A percentile compares a stretch with the other conserved stretches of the same genome.
Evolutionary conservation across 2,797 vertebrate genomes (phyloP).

Genomic region (Acipenser ruthenus): DNA sequence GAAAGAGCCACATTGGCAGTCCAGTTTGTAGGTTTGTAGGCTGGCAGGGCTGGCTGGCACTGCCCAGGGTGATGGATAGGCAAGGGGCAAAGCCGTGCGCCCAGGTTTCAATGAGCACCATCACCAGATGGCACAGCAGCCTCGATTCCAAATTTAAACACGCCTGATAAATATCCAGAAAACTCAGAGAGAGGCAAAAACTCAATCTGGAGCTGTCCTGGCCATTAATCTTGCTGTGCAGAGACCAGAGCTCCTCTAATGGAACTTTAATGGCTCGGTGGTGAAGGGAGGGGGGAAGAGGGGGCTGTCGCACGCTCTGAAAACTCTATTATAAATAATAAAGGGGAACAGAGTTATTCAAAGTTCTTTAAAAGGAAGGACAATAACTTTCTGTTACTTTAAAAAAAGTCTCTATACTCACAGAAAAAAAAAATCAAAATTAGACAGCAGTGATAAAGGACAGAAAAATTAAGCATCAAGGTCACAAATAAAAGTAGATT

Average conservation of each 20-base stretch:
- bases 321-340: not conserved
- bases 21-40: too few relatives aligned
- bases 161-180: constrained; percentile 76
- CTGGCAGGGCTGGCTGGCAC: not conserved
- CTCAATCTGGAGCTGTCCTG: constrained; percentile 67
- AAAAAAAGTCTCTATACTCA: too few relatives aligned
- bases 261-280: not conserved
- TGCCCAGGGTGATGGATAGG: not conserved
- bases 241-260: not conserved
- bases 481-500: too few relatives aligned
- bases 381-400: too few relatives aligned
- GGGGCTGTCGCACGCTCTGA: not conserved
- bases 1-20: too few relatives aligned
- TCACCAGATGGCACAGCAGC: constrained; percentile 72
- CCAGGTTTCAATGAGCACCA: constrained; percentile 15
- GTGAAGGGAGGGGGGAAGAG: too few relatives aligned
- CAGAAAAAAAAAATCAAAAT: too few relatives aligned
- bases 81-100: not conserved
- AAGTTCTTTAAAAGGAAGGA: too few relatives aligned
- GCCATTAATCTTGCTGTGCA: constrained; percentile 60
- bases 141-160: constrained; percentile 75
- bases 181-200: constrained; percentile 69
- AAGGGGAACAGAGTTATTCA: not conserved
- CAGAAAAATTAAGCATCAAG: too few relatives aligned
- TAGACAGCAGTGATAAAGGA: too few relatives aligned